Evolutionary conservation across 2,113 vertebrate species (phyloP).

Genomic region (Brachirus orientalis): DNA sequence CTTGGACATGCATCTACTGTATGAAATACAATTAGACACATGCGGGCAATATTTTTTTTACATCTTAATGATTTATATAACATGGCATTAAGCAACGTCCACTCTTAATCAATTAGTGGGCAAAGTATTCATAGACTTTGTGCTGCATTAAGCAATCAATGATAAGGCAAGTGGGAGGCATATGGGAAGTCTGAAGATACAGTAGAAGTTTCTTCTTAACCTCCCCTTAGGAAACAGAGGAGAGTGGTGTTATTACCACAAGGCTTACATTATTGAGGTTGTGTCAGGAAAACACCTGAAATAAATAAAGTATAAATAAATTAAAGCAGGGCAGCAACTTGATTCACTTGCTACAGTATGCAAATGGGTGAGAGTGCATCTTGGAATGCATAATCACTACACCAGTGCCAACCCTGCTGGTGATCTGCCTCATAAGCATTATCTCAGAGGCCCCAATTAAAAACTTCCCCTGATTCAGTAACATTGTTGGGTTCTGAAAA

Average conservation of each 20-base stretch:
- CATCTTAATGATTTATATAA: no score
- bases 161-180: constrained; percentile 9
- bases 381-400: constrained; percentile 33
- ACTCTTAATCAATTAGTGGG: constrained; percentile 21
- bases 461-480: constrained; percentile 46
- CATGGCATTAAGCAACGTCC: not conserved
- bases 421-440: constrained; percentile 40
- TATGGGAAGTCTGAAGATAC: not conserved
- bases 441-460: constrained; percentile 67
- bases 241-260: not conserved
- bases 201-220: not conserved
- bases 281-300: constrained; percentile 21
- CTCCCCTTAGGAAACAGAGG: not conserved
- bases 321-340: constrained; percentile 9
- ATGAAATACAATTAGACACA: no score
- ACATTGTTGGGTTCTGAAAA: constrained; percentile 39
- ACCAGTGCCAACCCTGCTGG: constrained; percentile 23
- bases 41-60: no score
- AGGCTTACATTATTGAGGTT: constrained; percentile 5
- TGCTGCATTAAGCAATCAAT: constrained; percentile 24
- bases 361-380: constrained; percentile 24
- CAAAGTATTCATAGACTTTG: constrained; percentile 10
- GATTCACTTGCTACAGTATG: constrained; percentile 22
- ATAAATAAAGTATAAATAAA: not conserved
- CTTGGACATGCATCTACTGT: no score